A percentile compares a stretch with the other conserved stretches of the same genome.
Evolutionary conservation across 2,113 vertebrate species (phyloP).

Genomic region (Tamias sibiricus): DNA sequence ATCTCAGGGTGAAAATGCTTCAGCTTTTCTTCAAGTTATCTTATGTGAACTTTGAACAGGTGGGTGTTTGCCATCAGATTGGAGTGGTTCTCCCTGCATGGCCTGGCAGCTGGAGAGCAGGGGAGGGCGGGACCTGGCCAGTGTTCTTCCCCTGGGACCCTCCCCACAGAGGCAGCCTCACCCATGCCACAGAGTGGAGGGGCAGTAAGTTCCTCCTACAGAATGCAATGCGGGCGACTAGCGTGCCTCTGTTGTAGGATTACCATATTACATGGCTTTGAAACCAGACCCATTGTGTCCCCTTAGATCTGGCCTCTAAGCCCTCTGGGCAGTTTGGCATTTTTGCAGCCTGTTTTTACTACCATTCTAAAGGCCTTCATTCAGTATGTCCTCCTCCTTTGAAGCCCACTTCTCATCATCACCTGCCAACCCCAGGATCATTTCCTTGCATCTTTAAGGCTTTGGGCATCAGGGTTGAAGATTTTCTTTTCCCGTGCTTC

Average conservation of each 20-base stretch:
- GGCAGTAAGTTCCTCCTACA: background rate
- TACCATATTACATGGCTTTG: background rate
- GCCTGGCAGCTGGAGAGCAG: background rate
- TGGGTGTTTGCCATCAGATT: slow-evolving; percentile 11
- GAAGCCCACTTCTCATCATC: background rate
- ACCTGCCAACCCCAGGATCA: background rate
- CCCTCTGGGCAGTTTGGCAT: background rate
- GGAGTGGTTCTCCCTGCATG: background rate
- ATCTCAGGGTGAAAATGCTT: slow-evolving; percentile 49
- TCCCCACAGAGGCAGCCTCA: background rate
- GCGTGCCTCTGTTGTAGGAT: background rate
- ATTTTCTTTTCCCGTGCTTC: background rate
- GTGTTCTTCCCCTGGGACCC: background rate
- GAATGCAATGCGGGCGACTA: background rate
- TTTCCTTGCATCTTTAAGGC: background rate
- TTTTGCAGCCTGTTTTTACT: background rate
- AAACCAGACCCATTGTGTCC: background rate
- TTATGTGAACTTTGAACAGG: slow-evolving; percentile 56
- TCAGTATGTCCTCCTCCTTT: background rate
- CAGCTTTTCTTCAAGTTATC: background rate
- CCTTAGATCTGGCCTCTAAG: background rate
- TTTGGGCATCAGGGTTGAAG: background rate
- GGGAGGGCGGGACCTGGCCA: background rate
- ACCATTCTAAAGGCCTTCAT: background rate
- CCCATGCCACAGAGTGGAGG: background rate